These are phyloP conservation scores for Drosophila micromelanica DNA, from an alignment of 1,140 invertebrate species.

Conservation along the genomic window DNA sequence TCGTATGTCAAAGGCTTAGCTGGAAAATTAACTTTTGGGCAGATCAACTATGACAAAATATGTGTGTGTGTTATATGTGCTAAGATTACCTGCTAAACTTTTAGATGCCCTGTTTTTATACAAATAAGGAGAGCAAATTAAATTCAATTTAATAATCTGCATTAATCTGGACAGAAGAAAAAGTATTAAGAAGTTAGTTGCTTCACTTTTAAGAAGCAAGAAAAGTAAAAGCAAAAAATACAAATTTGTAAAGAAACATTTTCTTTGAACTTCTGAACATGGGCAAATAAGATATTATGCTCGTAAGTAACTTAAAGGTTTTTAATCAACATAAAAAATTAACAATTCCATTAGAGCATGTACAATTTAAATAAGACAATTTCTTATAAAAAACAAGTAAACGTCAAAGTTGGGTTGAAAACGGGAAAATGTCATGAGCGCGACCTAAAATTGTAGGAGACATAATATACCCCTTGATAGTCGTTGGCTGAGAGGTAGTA, in stretches of 20 bases:
- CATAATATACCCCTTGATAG: constrained; percentile 3
- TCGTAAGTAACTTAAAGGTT: no score
- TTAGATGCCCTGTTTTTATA: background rate
- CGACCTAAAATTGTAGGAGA: background rate
- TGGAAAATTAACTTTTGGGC: constrained; percentile 35
- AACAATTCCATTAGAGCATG: no score
- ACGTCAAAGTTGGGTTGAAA: background rate
- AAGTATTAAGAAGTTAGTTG: no score
- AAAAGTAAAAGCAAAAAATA: no score
- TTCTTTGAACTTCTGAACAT: no score
- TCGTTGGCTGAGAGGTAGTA: constrained; percentile 13
- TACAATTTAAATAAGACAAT: no score
- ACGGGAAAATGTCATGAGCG: background rate
- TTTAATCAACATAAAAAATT: no score
- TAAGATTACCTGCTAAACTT: background rate
- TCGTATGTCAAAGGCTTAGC: constrained; percentile 29
- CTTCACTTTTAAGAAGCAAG: no score
- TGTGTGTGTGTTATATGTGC: background rate
- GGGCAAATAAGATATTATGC: no score
- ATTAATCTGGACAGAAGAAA: no score
- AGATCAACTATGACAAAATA: constrained; percentile 18
- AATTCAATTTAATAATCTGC: background rate
- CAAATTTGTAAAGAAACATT: no score
- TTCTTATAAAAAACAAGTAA: no score
- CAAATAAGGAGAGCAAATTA: background rate